Evolutionary conservation across 2,113 vertebrate genomes (phyloP).

Genomic region (Motacilla tschutschensis): DNA sequence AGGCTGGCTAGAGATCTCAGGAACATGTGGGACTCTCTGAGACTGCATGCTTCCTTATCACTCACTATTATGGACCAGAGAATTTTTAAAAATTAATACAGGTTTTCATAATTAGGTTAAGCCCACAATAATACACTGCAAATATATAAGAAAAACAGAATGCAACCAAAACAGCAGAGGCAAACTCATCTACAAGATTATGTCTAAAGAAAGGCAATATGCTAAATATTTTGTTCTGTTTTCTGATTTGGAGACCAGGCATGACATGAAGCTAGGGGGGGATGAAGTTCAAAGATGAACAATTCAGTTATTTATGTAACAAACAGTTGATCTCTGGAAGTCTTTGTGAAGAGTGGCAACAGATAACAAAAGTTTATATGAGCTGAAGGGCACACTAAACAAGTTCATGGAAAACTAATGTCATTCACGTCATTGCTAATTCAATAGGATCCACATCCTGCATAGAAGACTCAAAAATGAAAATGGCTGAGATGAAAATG

Average conservation of each 20-base stretch:
- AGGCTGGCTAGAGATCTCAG: not conserved
- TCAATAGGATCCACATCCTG: not conserved
- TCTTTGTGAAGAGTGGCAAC: not conserved
- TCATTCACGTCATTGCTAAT: not conserved
- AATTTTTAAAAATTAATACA: not conserved
- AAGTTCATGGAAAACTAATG: not conserved
- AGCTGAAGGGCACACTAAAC: not conserved
- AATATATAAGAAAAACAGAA: not conserved
- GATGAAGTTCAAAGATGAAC: not conserved
- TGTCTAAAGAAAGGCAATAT: rapidly evolving
- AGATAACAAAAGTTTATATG: not conserved
- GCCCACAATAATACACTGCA: not conserved
- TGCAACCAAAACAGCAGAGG: not conserved
- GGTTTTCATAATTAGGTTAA: not conserved
- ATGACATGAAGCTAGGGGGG: not conserved
- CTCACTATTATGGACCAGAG: not conserved
- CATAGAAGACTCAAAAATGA: not conserved
- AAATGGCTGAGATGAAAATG: not conserved
- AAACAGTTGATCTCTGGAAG: not conserved
- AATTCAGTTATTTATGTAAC: not conserved
- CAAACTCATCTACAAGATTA: not conserved
- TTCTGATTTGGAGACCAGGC: not conserved
- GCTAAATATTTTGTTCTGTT: not conserved
- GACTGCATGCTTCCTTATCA: not conserved
- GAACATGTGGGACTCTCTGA: not conserved